phyloP scores from a whole-genome alignment of 2,888 invertebrate genomes.

The Tromatobia lineatoria region DNA sequence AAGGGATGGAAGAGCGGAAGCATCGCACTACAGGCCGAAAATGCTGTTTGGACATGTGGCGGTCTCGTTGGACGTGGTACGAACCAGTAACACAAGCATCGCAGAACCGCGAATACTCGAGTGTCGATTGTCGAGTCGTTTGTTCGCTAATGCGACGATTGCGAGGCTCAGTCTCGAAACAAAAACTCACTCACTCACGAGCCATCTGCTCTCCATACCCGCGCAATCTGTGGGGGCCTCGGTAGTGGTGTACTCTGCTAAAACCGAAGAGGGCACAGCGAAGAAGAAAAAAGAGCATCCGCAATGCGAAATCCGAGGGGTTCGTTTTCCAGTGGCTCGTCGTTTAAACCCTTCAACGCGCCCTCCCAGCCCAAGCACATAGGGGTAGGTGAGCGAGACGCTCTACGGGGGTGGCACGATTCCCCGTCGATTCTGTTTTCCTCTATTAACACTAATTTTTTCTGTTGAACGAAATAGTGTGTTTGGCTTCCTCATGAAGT shows the following conservation, averaged over 20 bases:
- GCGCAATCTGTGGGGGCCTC: conserved; percentile 14
- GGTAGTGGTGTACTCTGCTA: conserved; percentile 34
- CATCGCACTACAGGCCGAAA: conserved; percentile 45
- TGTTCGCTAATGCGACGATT: conserved; percentile 85
- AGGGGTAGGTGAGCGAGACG: conserved; percentile 51
- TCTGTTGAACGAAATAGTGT: conserved; percentile 43
- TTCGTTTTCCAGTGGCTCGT: conserved; percentile 84
- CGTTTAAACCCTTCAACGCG: conserved; percentile 83
- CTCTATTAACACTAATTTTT: conserved; percentile 55
- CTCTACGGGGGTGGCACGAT: conserved; percentile 62
- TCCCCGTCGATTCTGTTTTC: conserved; percentile 49
- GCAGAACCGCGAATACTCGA: conserved; percentile 68
- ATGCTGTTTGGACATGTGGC: conserved; percentile 73
- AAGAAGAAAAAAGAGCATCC: conserved; percentile 84
- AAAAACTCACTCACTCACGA: conserved; percentile 78
- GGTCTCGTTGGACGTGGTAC: conserved; percentile 27
- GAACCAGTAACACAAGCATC: conserved; percentile 24
- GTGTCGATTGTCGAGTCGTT: conserved; percentile 82
- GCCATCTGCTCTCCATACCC: conserved; percentile 69
- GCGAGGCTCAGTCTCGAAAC: conserved; percentile 83
- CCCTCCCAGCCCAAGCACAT: conserved; percentile 51
- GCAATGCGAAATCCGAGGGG: conserved; percentile 75
- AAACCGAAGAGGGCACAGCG: conserved; percentile 58
- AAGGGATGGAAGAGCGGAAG: conserved; percentile 42
- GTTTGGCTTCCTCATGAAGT: neutral